These are phyloP conservation scores for Siniperca undulata DNA, from an alignment of 2,797 vertebrate genomes.

Conservation along the genomic window DNA sequence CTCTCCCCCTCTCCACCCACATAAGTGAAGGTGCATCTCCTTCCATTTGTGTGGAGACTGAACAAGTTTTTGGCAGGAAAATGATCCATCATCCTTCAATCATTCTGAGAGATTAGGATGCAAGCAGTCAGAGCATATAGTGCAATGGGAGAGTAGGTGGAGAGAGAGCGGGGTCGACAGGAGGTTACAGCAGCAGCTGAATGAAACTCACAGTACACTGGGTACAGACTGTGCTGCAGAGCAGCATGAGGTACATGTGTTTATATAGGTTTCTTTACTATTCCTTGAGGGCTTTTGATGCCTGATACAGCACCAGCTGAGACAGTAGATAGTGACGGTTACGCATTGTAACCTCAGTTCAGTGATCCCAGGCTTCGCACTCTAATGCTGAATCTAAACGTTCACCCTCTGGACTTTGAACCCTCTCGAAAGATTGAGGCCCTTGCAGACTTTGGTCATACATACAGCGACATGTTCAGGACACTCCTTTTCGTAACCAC, in stretches of 20 bases:
- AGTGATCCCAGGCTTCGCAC: neutral
- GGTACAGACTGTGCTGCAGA: constrained; percentile 24
- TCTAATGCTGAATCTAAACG: constrained; percentile 5
- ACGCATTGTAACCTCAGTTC: constrained; percentile 1
- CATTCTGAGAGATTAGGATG: constrained; percentile 43
- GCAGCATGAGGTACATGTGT: constrained; percentile 33
- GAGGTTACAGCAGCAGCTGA: constrained; percentile 61
- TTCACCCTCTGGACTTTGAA: constrained; percentile 1
- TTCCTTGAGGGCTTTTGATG: constrained; percentile 37
- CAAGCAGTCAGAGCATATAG: constrained; percentile 42
- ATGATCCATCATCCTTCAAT: constrained; percentile 56
- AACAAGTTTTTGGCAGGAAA: constrained; percentile 59
- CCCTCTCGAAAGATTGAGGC: neutral
- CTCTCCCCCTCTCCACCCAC: constrained; percentile 41
- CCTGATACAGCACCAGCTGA: constrained; percentile 34
- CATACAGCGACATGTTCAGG: neutral
- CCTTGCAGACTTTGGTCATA: neutral
- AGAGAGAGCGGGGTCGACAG: constrained; percentile 50
- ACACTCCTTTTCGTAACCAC: neutral
- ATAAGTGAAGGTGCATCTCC: constrained; percentile 31
- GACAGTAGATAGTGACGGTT: constrained; percentile 18
- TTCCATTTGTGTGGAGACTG: constrained; percentile 33
- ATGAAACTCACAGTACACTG: constrained; percentile 34
- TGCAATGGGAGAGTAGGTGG: constrained; percentile 35
- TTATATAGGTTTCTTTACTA: constrained; percentile 15